Conservation (phyloP, 2,888 invertebrate species). For the Gryllus longicercus region DNA sequence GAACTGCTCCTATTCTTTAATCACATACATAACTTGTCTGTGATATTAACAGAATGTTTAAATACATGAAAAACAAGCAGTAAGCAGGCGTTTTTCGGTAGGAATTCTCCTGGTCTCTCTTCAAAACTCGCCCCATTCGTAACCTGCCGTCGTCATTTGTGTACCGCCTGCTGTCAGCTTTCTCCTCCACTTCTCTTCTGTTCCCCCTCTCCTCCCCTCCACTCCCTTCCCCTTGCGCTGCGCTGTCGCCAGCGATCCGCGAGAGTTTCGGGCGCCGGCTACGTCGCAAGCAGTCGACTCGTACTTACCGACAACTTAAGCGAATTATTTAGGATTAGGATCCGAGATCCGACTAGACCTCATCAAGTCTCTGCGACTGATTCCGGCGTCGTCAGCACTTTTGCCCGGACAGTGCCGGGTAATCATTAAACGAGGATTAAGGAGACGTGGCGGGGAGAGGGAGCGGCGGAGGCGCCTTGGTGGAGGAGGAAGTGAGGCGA, state of each 20-base stretch:
- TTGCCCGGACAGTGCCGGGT: slow-evolving; percentile 5
- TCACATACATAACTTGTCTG: no score
- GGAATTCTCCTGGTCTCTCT: no score
- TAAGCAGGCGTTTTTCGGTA: no score
- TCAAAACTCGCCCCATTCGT: no score
- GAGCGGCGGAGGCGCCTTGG: background rate
- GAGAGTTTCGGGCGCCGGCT: background rate
- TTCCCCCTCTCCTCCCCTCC: no score
- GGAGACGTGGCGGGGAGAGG: background rate
- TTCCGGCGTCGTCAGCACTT: slow-evolving; percentile 17
- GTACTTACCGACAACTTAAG: slow-evolving; percentile 17
- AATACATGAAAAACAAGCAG: no score
- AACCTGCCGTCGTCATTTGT: no score
- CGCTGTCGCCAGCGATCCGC: background rate
- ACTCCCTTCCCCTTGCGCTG: no score
- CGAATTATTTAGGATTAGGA: slow-evolving; percentile 17
- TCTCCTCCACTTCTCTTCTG: no score
- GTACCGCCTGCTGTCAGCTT: no score
- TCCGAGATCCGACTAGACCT: slow-evolving; percentile 7
- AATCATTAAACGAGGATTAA: slow-evolving; percentile 17
- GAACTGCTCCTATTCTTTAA: no score
- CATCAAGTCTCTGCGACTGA: slow-evolving; percentile 11
- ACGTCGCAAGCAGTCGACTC: background rate
- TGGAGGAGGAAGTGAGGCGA: background rate
- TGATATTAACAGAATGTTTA: no score